phyloP scores from a whole-genome alignment of 2,888 invertebrate genomes.

The Dicyrtoma fusca region DNA sequence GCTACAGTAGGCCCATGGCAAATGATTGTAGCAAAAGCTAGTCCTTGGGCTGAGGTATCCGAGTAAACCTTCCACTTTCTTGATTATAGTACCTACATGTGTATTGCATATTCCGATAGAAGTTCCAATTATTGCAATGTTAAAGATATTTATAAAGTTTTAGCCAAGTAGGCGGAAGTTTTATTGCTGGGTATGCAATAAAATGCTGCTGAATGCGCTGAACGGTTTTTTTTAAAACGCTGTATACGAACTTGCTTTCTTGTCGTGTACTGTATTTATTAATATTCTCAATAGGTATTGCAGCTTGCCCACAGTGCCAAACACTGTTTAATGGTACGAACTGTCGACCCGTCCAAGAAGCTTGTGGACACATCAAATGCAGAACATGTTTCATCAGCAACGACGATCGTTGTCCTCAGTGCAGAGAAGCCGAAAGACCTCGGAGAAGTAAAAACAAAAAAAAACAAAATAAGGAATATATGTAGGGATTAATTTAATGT shows the following conservation, averaged over 20 bases:
- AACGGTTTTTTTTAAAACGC: too few relatives aligned
- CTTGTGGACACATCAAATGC: constrained; percentile 53
- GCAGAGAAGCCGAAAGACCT: constrained; percentile 34
- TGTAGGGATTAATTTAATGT: neutral
- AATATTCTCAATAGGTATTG: constrained; percentile 23
- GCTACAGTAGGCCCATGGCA: too few relatives aligned
- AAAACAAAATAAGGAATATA: neutral
- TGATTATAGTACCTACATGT: too few relatives aligned
- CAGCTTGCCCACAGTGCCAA: constrained; percentile 49
- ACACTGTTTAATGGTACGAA: constrained; percentile 40
- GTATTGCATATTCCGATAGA: too few relatives aligned
- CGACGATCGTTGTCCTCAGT: constrained; percentile 51
- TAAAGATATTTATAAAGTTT: neutral
- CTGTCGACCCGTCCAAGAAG: constrained; percentile 49
- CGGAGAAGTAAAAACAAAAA: constrained; percentile 6
- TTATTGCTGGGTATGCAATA: too few relatives aligned
- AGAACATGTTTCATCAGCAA: constrained; percentile 49
- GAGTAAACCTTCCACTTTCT: too few relatives aligned
- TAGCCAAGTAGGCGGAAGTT: too few relatives aligned
- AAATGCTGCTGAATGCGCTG: too few relatives aligned
- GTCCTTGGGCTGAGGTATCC: too few relatives aligned
- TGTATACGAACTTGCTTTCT: too few relatives aligned
- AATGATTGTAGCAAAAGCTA: too few relatives aligned
- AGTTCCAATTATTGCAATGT: neutral
- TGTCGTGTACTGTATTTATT: neutral